These are phyloP conservation scores for Clanis bilineata DNA, from an alignment of 2,888 invertebrate species.

Conservation along the genomic window DNA sequence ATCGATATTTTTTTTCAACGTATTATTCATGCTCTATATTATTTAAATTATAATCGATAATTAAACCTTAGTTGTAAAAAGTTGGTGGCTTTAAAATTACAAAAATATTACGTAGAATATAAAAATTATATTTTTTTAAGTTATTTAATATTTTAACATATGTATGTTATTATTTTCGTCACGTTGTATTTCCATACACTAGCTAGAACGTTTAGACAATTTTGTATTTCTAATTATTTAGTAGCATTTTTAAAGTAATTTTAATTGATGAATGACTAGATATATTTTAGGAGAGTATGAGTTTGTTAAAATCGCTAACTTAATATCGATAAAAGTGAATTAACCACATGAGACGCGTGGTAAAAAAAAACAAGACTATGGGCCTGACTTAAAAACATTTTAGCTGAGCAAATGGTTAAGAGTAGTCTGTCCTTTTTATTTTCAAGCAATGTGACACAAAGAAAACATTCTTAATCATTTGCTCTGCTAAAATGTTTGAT, in stretches of 20 bases:
- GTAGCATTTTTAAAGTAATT: conserved; percentile 6
- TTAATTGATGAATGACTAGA: background rate
- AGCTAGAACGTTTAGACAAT: background rate
- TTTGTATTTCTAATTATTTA: conserved; percentile 3
- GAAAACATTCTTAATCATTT: too few species aligned
- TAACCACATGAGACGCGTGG: too few species aligned
- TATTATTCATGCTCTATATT: background rate
- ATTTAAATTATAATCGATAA: background rate
- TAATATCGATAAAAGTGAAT: too few species aligned
- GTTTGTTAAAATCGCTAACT: conserved; percentile 1
- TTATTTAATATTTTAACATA: background rate
- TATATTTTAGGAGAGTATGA: background rate
- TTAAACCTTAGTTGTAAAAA: background rate
- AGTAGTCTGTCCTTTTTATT: too few species aligned
- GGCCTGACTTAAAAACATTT: too few species aligned
- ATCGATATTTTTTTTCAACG: background rate
- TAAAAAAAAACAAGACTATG: too few species aligned
- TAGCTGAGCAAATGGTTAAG: too few species aligned
- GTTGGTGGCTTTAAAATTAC: background rate
- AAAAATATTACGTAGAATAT: background rate
- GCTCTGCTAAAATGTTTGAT: too few species aligned
- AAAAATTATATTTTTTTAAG: conserved; percentile 8
- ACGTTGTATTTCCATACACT: background rate
- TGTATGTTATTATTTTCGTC: too few species aligned
- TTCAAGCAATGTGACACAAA: too few species aligned